phyloP scores from a whole-genome alignment of 2,888 invertebrate genomes.

The Anagyrus pseudococci region DNA sequence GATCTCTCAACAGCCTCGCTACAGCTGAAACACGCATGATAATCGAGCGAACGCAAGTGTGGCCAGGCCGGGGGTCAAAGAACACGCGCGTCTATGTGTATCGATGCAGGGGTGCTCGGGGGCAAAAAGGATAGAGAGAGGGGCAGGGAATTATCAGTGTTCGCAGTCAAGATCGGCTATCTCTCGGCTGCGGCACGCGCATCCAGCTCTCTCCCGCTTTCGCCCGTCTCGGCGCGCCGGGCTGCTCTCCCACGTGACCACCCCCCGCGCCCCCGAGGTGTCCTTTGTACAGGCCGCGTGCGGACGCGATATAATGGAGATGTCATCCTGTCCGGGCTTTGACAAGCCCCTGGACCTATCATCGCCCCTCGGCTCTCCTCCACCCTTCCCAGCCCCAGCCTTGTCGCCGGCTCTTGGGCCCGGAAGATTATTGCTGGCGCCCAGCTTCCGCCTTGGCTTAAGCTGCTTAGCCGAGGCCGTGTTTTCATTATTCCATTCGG shows the following conservation, averaged over 20 bases:
- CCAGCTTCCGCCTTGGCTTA: conserved; percentile 35
- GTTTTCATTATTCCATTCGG: conserved; percentile 4
- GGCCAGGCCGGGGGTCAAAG: background rate
- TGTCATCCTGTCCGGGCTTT: conserved; percentile 60
- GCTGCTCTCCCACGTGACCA: conserved; percentile 38
- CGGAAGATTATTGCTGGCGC: conserved; percentile 29
- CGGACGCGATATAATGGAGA: conserved; percentile 61
- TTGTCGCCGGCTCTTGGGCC: too few relatives aligned
- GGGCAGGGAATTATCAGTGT: conserved; percentile 27
- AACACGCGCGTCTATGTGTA: conserved; percentile 7
- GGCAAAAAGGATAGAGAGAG: background rate
- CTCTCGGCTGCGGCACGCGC: conserved; percentile 55
- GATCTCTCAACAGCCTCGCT: conserved; percentile 2
- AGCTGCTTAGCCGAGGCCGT: conserved; percentile 34
- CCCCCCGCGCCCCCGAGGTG: too few relatives aligned
- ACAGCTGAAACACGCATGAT: background rate
- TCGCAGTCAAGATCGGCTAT: conserved; percentile 54
- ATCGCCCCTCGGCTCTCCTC: too few relatives aligned
- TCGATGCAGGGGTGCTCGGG: background rate
- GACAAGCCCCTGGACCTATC: too few relatives aligned
- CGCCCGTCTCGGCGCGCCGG: conserved; percentile 3
- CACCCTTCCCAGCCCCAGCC: too few relatives aligned
- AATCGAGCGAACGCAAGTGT: background rate
- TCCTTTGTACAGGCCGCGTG: too few relatives aligned
- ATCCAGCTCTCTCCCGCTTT: conserved; percentile 43